Conservation (phyloP, 2,888 invertebrate genomes). For the Nebria brevicollis region DNA sequence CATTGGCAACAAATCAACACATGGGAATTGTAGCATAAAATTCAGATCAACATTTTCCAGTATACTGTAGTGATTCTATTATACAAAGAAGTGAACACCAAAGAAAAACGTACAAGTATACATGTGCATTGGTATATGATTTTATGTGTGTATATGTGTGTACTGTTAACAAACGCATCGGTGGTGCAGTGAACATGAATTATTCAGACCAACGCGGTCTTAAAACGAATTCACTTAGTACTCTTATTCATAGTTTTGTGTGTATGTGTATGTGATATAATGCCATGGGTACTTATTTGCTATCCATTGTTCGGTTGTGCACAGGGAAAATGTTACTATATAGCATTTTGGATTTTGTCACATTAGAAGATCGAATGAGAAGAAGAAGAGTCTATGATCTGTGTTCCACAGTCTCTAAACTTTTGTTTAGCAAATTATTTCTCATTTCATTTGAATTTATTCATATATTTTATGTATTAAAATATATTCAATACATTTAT, state of each 20-base stretch:
- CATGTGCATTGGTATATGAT: background rate
- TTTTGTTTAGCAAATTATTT: no score
- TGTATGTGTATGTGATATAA: background rate
- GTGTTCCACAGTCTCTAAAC: no score
- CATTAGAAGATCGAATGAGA: conserved; percentile 11
- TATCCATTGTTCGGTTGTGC: background rate
- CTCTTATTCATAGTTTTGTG: conserved; percentile 13
- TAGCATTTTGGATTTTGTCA: conserved; percentile 12
- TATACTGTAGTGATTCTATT: conserved; percentile 7
- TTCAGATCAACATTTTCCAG: conserved; percentile 12
- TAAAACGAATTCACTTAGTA: conserved; percentile 43
- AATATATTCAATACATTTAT: no score
- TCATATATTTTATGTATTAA: no score
- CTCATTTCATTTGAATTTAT: no score
- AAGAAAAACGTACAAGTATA: background rate
- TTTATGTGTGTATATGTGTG: background rate
- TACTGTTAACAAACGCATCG: background rate
- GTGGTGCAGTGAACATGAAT: conserved; percentile 21
- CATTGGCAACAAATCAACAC: background rate
- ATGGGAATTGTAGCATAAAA: conserved; percentile 10
- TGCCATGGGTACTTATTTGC: background rate
- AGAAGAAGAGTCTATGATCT: background rate
- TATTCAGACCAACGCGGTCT: conserved; percentile 34
- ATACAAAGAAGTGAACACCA: background rate
- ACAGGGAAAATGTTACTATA: background rate